Conservation (phyloP, 2,113 vertebrate species). For the Percina caprodes region DNA sequence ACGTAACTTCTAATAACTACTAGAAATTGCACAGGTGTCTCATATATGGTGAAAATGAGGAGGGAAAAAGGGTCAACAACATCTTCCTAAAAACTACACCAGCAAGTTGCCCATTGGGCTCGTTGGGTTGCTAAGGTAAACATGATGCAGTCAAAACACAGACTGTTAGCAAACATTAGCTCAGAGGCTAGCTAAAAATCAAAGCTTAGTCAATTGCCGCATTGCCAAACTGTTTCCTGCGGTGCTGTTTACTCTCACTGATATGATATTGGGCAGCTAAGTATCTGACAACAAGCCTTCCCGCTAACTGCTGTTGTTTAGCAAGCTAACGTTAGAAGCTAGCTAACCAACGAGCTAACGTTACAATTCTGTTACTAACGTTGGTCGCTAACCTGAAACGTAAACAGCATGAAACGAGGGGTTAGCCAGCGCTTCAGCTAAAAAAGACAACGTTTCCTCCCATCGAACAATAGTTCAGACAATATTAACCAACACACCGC, state of each 20-base stretch:
- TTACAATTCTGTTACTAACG: constrained; percentile 59
- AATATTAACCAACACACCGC: constrained; percentile 29
- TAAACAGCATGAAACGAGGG: constrained; percentile 75
- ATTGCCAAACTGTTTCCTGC: constrained; percentile 13
- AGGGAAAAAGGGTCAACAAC: neutral
- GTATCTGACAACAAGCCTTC: constrained; percentile 69
- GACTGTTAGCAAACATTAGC: constrained; percentile 80
- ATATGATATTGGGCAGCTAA: constrained; percentile 15
- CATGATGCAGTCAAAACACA: constrained; percentile 77
- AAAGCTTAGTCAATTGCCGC: constrained; percentile 22
- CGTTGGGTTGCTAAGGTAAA: constrained; percentile 74
- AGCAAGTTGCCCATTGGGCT: constrained; percentile 34
- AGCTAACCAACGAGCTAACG: constrained; percentile 71
- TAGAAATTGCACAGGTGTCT: neutral
- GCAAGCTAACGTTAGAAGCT: constrained; percentile 61
- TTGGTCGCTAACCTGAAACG: constrained; percentile 64
- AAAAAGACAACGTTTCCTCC: constrained; percentile 18
- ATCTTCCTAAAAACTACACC: constrained; percentile 14
- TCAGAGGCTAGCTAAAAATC: constrained; percentile 43
- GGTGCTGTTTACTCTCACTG: constrained; percentile 38
- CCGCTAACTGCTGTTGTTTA: constrained; percentile 77
- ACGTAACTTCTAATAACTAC: neutral
- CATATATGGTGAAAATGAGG: neutral
- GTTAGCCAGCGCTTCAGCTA: constrained; percentile 26
- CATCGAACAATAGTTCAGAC: constrained; percentile 31